A percentile compares a stretch with the other conserved stretches of the same genome.
These are phyloP conservation scores for Caenorhabditis sp. DNA, from an alignment of 2,888 invertebrate genomes.

Conservation along the genomic window DNA sequence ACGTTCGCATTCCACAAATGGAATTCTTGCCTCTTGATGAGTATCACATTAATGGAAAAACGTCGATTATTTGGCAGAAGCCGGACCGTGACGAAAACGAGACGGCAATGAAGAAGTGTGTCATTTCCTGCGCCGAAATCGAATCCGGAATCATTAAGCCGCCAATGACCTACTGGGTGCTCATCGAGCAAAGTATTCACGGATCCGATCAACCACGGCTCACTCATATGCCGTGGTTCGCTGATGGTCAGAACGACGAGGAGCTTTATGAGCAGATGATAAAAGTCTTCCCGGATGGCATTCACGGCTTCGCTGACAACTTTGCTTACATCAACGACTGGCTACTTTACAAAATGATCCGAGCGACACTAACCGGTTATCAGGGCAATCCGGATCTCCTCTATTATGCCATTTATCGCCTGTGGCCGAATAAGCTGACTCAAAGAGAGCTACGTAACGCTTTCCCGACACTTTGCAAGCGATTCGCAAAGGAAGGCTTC, in stretches of 20 bases:
- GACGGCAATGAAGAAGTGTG: no score
- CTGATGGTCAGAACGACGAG: slow-evolving; percentile 94
- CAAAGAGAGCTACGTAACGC: slow-evolving; percentile 24
- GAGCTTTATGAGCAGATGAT: slow-evolving; percentile 97
- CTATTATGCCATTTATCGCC: slow-evolving; percentile 46
- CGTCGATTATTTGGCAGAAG: no score
- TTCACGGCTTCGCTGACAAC: slow-evolving; percentile 38
- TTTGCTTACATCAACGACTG: slow-evolving; percentile 87
- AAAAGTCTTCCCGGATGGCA: slow-evolving; percentile 92
- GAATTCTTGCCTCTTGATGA: no score
- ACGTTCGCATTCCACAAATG: no score
- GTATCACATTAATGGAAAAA: no score
- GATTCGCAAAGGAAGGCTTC: slow-evolving; percentile 4
- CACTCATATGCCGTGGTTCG: slow-evolving; percentile 99
- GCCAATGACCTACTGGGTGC: slow-evolving; percentile 37
- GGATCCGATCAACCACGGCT: slow-evolving; percentile 96
- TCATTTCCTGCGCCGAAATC: no score
- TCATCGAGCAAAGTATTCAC: slow-evolving; percentile 75
- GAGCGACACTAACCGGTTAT: slow-evolving; percentile 61
- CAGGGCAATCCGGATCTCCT: neutral
- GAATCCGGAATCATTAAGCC: no score
- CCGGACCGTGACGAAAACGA: no score
- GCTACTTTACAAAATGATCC: slow-evolving; percentile 91
- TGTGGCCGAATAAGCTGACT: slow-evolving; percentile 57
- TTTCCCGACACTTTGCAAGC: slow-evolving; percentile 11